A percentile compares a stretch with the other conserved stretches of the same genome.
These are phyloP conservation scores for Myrmophylax atrothorax DNA, from an alignment of 2,113 vertebrate species.

Conservation along the genomic window DNA sequence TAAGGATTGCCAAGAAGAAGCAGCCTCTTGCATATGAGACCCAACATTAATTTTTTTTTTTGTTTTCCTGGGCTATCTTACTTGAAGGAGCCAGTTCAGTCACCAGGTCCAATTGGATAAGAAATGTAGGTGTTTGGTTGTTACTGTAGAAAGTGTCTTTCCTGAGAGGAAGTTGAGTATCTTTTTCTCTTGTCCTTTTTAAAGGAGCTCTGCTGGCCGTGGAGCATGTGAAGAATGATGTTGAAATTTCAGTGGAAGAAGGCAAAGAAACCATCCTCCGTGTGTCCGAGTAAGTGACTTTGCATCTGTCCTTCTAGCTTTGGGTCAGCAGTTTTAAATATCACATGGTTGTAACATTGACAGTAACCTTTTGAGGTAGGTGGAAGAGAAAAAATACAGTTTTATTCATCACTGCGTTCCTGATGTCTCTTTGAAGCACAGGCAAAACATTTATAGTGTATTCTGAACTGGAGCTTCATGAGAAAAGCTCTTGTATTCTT, in stretches of 20 bases:
- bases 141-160: neutral
- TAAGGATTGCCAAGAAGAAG: neutral
- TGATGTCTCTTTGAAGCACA: neutral
- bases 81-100: neutral
- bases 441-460: neutral
- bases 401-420: neutral
- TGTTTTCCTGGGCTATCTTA: neutral
- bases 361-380: constrained; percentile 23
- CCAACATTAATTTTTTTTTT: neutral
- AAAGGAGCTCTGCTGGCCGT: constrained; percentile 87
- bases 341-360: constrained; percentile 14
- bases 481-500: neutral
- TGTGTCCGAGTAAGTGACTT: constrained; percentile 89
- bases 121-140: neutral
- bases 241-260: constrained; percentile 87
- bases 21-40: neutral
- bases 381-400: neutral
- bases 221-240: constrained; percentile 87
- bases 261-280: constrained; percentile 90
- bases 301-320: constrained; percentile 36
- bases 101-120: neutral
- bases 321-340: constrained; percentile 52
- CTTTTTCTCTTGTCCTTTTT: constrained; percentile 12
- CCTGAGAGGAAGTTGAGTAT: neutral
- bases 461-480: neutral